Evolutionary conservation across 1,140 invertebrate genomes (phyloP).

Genomic region (Macrosteles quadrilineatus): DNA sequence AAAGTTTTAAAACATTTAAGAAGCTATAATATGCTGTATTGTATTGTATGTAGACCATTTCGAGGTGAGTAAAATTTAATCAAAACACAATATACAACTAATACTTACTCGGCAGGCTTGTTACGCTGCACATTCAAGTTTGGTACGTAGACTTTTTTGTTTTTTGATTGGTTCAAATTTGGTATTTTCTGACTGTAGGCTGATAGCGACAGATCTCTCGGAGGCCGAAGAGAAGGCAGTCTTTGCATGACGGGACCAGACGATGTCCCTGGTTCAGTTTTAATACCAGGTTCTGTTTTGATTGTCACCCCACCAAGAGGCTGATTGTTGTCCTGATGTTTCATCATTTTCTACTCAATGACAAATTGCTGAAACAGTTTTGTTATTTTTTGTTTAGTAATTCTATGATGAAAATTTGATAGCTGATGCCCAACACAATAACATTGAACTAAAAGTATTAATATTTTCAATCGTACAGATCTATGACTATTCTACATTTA

Average conservation of each 20-base stretch:
- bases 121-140: slow-evolving; percentile 40
- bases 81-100: too few relatives aligned
- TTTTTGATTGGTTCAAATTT: slow-evolving; percentile 40
- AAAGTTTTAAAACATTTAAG: too few relatives aligned
- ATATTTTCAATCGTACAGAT: too few relatives aligned
- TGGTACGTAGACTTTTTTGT: slow-evolving; percentile 39
- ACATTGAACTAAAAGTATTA: too few relatives aligned
- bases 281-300: slow-evolving; percentile 31
- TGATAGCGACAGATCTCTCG: slow-evolving; percentile 37
- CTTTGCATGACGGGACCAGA: slow-evolving; percentile 24
- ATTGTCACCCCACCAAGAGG: not conserved
- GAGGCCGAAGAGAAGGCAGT: slow-evolving; percentile 37
- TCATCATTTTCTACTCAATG: not conserved
- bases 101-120: slow-evolving; percentile 37
- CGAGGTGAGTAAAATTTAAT: too few relatives aligned
- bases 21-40: too few relatives aligned
- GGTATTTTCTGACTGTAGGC: slow-evolving; percentile 30
- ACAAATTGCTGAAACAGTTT: too few relatives aligned
- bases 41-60: too few relatives aligned
- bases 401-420: too few relatives aligned
- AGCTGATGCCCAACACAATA: too few relatives aligned
- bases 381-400: too few relatives aligned
- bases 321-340: not conserved
- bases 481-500: too few relatives aligned
- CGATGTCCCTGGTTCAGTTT: slow-evolving; percentile 30